Base-by-base conservation (phyloP, 53 echinoderm and acorn worm genomes). In the Stichopus horrens region DNA sequence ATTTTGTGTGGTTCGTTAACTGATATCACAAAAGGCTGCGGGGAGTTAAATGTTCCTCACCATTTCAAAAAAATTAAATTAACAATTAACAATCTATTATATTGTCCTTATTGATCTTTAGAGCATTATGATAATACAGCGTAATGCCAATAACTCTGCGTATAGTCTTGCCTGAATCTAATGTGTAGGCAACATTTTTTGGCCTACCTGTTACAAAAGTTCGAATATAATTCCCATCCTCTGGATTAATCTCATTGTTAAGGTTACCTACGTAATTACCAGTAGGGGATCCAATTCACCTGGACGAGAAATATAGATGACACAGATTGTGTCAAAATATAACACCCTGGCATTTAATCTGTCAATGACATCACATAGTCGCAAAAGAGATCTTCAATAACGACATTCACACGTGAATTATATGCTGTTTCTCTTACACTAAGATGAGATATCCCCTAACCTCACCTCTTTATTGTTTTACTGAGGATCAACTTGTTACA, bases 121-220 rank as follows among this genome's bases (percentile, higher is more conserved):
- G 80, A 7, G 87, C 56, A 57, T 91, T 92, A 58, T 21, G 83
- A 53, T 78, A 91, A 76, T 93, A 91, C 2, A 95, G 37, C 0
- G 93, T 93, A 7, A 95, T 89, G 5, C 91, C 91, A 11, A 88
- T 89, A 11, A 91, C 91, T 88, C 93, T 95, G 74, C 93, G 89
- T 7, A 71, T 68, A 0, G 93, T 91, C 55, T 95, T 90, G 1
- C 95, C 95, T 37, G 89, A 76, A 55, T 95, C 90, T 1, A 86
- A 16, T 19, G 77, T 21, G 52, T 77, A 89, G 7, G 78, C 86
- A 73, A 89, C 89, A 23, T 89, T 86, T 86, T 92, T 92, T 1
- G 79, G 74, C 21, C 90, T 74, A 10, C 57, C 57, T 13, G 73
- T 87, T n/a, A 73, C 37, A 54, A 88, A 91, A 60, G 84, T 58